phyloP scores from a whole-genome alignment of 2,888 invertebrate genomes.

The Catonia carolina region DNA sequence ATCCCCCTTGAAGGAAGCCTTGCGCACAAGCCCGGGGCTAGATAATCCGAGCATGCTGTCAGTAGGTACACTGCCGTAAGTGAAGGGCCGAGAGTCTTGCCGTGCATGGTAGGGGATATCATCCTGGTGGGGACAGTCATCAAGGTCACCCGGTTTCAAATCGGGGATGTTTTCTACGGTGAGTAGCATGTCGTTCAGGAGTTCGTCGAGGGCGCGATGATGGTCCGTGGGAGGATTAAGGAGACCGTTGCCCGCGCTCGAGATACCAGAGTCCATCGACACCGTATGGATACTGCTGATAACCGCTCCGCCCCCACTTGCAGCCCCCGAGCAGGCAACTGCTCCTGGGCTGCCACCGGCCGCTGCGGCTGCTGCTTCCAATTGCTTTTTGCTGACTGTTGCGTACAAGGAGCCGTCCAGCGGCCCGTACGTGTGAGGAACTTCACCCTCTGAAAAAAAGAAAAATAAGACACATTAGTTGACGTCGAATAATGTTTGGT shows the following conservation, averaged over 20 bases:
- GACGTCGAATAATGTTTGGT: too few species aligned
- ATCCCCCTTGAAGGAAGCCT: conserved; percentile 46
- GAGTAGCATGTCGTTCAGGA: conserved; percentile 77
- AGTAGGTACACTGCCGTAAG: conserved; percentile 65
- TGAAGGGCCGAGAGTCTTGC: conserved; percentile 81
- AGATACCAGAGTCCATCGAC: conserved; percentile 88
- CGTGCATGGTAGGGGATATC: conserved; percentile 88
- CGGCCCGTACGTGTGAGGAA: conserved; percentile 70
- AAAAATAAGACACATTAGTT: conserved; percentile 18
- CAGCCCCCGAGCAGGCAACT: conserved; percentile 29
- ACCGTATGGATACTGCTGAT: conserved; percentile 69
- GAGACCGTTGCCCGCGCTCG: conserved; percentile 58
- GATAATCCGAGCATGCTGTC: conserved; percentile 55
- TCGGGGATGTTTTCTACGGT: conserved; percentile 76
- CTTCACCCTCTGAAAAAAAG: conserved; percentile 48
- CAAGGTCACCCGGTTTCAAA: conserved; percentile 37
- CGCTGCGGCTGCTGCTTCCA: conserved; percentile 36
- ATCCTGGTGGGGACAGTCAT: conserved; percentile 32
- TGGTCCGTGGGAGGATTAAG: conserved; percentile 49
- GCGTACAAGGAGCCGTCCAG: conserved; percentile 89
- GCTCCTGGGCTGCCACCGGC: conserved; percentile 30
- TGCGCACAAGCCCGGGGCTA: conserved; percentile 77
- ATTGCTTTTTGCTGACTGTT: conserved; percentile 41
- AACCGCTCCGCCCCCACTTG: conserved; percentile 41
- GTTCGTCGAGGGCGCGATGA: conserved; percentile 72